Evolutionary conservation across 2,888 invertebrate genomes (phyloP).

Genomic region (Cryptocephalus primarius): DNA sequence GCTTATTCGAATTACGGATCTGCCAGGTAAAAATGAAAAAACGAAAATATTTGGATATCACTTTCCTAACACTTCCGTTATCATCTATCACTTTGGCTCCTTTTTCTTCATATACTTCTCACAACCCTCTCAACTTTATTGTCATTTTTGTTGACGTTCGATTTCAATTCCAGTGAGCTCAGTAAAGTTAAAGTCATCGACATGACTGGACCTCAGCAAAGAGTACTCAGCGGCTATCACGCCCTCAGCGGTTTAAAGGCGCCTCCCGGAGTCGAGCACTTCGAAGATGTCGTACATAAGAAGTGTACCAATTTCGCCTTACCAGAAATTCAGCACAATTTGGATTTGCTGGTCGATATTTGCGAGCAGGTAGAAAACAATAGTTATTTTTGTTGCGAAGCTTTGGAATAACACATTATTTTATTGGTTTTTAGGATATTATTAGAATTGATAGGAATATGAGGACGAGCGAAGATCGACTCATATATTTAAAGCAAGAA

Average conservation of each 20-base stretch:
- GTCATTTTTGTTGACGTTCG: background rate
- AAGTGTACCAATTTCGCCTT: slow-evolving; percentile 60
- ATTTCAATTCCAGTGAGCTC: slow-evolving; percentile 43
- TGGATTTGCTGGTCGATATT: slow-evolving; percentile 81
- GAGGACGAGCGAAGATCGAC: slow-evolving; percentile 66
- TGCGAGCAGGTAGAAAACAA: slow-evolving; percentile 64
- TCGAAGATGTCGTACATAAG: slow-evolving; percentile 51
- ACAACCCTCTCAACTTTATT: too few relatives aligned
- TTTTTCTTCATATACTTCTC: too few relatives aligned
- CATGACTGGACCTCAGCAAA: slow-evolving; percentile 93
- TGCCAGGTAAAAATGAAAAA: slow-evolving; percentile 27
- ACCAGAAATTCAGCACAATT: slow-evolving; percentile 87
- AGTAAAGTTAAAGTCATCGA: slow-evolving; percentile 95
- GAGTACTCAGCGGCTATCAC: slow-evolving; percentile 87
- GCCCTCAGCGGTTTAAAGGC: slow-evolving; percentile 63
- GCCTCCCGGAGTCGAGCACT: slow-evolving; percentile 47
- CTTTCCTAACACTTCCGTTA: too few relatives aligned
- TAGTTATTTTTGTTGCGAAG: background rate
- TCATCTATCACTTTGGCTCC: too few relatives aligned
- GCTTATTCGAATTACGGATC: slow-evolving; percentile 29
- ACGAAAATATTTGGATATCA: too few relatives aligned
- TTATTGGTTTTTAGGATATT: slow-evolving; percentile 53
- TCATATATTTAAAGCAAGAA: slow-evolving; percentile 71
- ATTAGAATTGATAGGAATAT: slow-evolving; percentile 72
- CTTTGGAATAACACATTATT: background rate